Evolutionary conservation across 2,113 vertebrate genomes (phyloP).

Genomic region (Perca fluviatilis): DNA sequence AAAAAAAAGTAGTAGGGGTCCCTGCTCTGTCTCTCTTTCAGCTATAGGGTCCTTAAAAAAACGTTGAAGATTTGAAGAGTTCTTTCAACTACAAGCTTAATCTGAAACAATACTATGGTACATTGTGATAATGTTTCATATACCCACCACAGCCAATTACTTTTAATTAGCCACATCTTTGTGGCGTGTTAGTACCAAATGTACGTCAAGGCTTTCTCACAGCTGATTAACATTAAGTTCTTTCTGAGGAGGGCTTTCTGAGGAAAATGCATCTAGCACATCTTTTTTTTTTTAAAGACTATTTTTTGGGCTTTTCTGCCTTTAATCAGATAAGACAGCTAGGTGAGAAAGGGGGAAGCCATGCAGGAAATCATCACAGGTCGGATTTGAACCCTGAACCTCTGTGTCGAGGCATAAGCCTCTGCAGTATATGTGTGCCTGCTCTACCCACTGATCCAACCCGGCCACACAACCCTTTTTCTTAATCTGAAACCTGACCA

Average conservation of each 20-base stretch:
- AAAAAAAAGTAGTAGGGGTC: too few species aligned
- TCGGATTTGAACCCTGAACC: too few species aligned
- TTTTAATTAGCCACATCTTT: constrained; percentile 4
- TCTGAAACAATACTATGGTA: not conserved
- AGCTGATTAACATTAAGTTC: not conserved
- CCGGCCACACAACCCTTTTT: not conserved
- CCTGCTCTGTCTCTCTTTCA: too few species aligned
- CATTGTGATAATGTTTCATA: not conserved
- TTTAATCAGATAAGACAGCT: too few species aligned
- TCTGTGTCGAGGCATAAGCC: too few species aligned
- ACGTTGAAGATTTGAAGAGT: too few species aligned
- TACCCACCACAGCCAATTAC: not conserved
- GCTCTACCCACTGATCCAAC: too few species aligned
- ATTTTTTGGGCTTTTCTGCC: too few species aligned
- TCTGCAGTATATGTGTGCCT: too few species aligned
- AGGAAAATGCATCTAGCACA: not conserved
- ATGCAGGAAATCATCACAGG: too few species aligned
- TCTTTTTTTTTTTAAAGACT: not conserved
- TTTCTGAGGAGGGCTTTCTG: not conserved
- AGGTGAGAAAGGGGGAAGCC: too few species aligned
- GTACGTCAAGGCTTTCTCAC: not conserved
- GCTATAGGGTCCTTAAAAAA: too few species aligned
- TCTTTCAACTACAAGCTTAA: not conserved
- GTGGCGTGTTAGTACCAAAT: not conserved
- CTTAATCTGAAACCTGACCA: constrained; percentile 3